phyloP scores from a whole-genome alignment of 1,140 invertebrate genomes.

The Hyles euphorbiae region DNA sequence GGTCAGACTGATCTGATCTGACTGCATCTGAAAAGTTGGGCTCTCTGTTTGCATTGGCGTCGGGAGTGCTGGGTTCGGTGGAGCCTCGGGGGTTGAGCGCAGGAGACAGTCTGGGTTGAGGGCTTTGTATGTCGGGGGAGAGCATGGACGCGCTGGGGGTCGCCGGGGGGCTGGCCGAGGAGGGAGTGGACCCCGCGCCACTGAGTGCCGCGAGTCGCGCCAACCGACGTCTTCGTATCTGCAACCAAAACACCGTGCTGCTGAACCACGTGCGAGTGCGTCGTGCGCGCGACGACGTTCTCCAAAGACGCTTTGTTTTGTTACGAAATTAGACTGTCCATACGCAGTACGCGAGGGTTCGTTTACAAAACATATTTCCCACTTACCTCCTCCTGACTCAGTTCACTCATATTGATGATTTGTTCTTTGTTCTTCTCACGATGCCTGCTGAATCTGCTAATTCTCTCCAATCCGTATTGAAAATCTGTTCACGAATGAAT shows the following conservation, averaged over 20 bases:
- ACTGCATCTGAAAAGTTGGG: conserved; percentile 47
- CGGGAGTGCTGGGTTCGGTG: conserved; percentile 42
- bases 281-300: conserved; percentile 36
- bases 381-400: conserved; percentile 85
- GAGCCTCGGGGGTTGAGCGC: conserved; percentile 40
- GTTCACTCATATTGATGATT: conserved; percentile 79
- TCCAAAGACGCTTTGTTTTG: conserved; percentile 71
- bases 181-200: conserved; percentile 43
- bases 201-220: conserved; percentile 56
- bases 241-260: conserved; percentile 35
- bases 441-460: conserved; percentile 23
- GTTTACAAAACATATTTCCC: conserved; percentile 55
- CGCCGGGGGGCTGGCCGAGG: conserved; percentile 47
- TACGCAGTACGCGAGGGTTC: conserved; percentile 63
- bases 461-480: conserved; percentile 37
- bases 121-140: conserved; percentile 40
- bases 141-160: conserved; percentile 57
- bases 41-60: conserved; percentile 53
- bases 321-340: conserved; percentile 73
- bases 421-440: conserved; percentile 27
- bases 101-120: conserved; percentile 40
- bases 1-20: conserved; percentile 53
- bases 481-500: conserved; percentile 46
- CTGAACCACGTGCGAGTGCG: conserved; percentile 43
- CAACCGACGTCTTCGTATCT: conserved; percentile 66